Base-by-base conservation (phyloP, 2,113 vertebrate genomes). In the Engraulis encrasicolus region DNA sequence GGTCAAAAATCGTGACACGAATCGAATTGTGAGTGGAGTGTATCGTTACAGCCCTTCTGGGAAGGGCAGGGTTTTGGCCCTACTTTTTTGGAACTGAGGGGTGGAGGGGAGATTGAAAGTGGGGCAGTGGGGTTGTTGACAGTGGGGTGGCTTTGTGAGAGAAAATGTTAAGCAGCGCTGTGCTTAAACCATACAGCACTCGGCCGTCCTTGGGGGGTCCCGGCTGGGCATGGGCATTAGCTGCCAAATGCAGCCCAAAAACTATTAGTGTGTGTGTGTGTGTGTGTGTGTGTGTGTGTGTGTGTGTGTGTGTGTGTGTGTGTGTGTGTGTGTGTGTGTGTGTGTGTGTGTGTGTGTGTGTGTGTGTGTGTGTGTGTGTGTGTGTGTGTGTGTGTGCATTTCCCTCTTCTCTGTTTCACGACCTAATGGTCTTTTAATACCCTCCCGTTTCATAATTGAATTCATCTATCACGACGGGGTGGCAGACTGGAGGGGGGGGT, bases 401-500 rank as follows among this genome's bases (percentile, higher is more conserved):
- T 17, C 50, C 9, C 11, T 2, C 34, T 17, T 1, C 27, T 54
- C 12, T 37, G 20, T 23, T 9, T 50, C 78, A 82, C 50, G 58
- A 78, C 38, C 37, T 85, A 85, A 85, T 83, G 77, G 54, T 85
- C 82, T 86, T 87, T 88, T 61, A 86, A 86, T 84, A 83, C 82
- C 84, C 81, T 82, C 84, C 49, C 77, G 79, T 86, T 58, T 36
- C 74, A 84, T 88, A 87, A 88, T 81, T 85, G 78, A 83, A 87
- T 82, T 38, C 83, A 88, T 89, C 81, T 38, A 90, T 90, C 86
- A 86, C 82, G 83, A 40, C 19, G 36, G 14, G 15, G 50, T 80
- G 31, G 81, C 40, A 74, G 48, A 80, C 71, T 9, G 50, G n/a
- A n/a, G n/a, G n/a, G n/a, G n/a, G n/a, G n/a, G n/a, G n/a, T n/a